Evolutionary conservation across 1,140 invertebrate genomes (phyloP).

Genomic region (Pachypsylla venusta): DNA sequence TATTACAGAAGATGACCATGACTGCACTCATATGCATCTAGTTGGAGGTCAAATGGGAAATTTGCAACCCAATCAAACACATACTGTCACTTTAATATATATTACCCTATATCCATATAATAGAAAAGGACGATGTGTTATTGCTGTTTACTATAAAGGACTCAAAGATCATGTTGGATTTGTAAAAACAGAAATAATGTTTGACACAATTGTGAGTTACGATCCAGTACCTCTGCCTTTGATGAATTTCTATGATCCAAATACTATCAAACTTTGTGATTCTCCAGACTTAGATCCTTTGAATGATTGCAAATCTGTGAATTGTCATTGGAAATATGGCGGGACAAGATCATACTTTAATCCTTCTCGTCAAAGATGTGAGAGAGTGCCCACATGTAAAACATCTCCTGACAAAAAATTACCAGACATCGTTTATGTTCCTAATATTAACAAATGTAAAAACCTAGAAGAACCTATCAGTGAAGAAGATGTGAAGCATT

Average conservation of each 20-base stretch:
- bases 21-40: slow-evolving; percentile 4
- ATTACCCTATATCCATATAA: background rate
- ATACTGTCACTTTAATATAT: background rate
- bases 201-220: background rate
- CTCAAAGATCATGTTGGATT: background rate
- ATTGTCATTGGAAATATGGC: slow-evolving; percentile 38
- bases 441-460: slow-evolving; percentile 23
- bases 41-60: slow-evolving; percentile 5
- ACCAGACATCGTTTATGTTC: slow-evolving; percentile 28
- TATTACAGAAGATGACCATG: background rate
- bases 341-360: slow-evolving; percentile 33
- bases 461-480: slow-evolving; percentile 21
- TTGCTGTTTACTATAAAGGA: slow-evolving; percentile 2
- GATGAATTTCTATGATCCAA: slow-evolving; percentile 8
- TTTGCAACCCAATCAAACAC: background rate
- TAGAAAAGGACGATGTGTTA: background rate
- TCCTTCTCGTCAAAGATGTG: slow-evolving; percentile 30
- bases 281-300: slow-evolving; percentile 34
- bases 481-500: slow-evolving; percentile 20
- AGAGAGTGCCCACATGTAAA: slow-evolving; percentile 20
- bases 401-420: slow-evolving; percentile 25
- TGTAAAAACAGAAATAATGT: background rate
- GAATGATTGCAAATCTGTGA: slow-evolving; percentile 35
- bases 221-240: background rate
- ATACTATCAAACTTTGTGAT: slow-evolving; percentile 24